Evolutionary conservation across 2,113 vertebrate species (phyloP).

Genomic region (Carassius gibelio): DNA sequence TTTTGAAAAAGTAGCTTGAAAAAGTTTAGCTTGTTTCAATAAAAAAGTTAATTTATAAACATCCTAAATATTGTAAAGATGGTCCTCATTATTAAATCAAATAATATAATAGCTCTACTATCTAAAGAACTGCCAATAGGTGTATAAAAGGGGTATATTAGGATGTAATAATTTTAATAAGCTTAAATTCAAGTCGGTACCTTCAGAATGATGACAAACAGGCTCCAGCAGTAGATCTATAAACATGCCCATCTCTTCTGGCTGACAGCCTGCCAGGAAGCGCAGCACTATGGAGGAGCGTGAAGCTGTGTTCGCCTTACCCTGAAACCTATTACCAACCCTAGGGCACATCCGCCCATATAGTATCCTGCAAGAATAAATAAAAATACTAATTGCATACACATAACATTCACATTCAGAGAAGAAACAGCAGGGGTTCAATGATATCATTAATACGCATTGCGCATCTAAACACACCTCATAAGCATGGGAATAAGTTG

Average conservation of each 20-base stretch:
- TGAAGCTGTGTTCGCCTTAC: slow-evolving; percentile 80
- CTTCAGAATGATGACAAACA: slow-evolving; percentile 81
- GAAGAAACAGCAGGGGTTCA: neutral
- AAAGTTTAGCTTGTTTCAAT: neutral
- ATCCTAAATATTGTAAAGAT: neutral
- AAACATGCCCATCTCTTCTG: slow-evolving; percentile 89
- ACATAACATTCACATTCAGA: neutral
- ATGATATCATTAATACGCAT: neutral
- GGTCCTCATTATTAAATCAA: neutral
- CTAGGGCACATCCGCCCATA: slow-evolving; percentile 93
- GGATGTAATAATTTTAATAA: neutral
- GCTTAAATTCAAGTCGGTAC: slow-evolving; percentile 64
- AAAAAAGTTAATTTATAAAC: neutral
- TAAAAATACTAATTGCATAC: neutral
- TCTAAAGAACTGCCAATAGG: neutral
- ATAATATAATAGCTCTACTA: neutral
- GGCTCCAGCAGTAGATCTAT: slow-evolving; percentile 92
- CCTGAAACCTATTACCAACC: slow-evolving; percentile 91
- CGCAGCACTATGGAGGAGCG: slow-evolving; percentile 90
- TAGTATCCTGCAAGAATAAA: slow-evolving; percentile 82
- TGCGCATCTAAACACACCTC: slow-evolving; percentile 78
- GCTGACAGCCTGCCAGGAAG: slow-evolving; percentile 86
- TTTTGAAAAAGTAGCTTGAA: neutral
- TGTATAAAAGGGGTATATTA: neutral
- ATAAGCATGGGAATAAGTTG: slow-evolving; percentile 89